Evolutionary conservation across 2,113 vertebrate species (phyloP).

Genomic region (Tichodroma muraria): DNA sequence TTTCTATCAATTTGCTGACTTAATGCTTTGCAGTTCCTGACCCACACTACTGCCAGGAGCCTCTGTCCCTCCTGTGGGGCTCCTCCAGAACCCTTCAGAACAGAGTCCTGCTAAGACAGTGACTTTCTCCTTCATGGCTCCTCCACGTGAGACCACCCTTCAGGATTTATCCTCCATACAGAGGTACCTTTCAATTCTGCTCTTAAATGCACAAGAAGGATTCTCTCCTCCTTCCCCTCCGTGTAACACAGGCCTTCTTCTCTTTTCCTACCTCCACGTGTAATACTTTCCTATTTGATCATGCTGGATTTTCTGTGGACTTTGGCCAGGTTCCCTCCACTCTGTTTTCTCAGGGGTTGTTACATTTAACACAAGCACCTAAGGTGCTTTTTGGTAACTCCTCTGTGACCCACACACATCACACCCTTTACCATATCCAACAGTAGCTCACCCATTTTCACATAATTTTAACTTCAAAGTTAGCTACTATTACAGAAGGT

Average conservation of each 20-base stretch:
- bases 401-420: neutral
- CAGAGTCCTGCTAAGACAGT: neutral
- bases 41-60: neutral
- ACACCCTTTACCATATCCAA: neutral
- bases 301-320: neutral
- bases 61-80: neutral
- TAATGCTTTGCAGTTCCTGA: neutral
- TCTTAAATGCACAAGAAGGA: rapidly evolving
- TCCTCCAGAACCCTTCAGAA: neutral
- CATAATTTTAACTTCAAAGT: neutral
- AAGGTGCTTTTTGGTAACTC: neutral
- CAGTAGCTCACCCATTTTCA: neutral
- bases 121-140: neutral
- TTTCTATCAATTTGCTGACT: neutral
- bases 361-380: neutral
- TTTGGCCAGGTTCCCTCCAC: neutral
- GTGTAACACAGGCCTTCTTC: neutral
- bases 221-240: neutral
- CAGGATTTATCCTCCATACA: neutral
- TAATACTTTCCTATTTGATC: neutral
- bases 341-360: neutral
- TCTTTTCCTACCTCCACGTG: neutral
- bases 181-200: neutral
- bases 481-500: neutral
- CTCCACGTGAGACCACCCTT: neutral